Base-by-base conservation (phyloP, 1,140 invertebrate genomes). In the Pseudomyrmex dendroicus region DNA sequence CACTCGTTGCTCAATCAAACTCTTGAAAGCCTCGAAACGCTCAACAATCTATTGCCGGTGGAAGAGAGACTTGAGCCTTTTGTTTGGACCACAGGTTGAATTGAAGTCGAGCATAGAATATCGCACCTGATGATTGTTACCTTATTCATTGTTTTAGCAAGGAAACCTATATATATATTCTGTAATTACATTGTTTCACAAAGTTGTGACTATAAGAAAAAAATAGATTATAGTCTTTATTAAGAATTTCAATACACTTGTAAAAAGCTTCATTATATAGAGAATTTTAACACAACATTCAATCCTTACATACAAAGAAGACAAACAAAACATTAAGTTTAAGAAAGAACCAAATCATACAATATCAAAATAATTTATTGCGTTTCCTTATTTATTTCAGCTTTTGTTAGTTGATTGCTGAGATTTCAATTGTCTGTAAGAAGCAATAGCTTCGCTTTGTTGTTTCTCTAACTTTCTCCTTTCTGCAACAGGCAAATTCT, bases 41-140 rank as follows among this genome's bases (percentile, higher is more conserved):
- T 99, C 20, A 99, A 99, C 91, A 96, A 97, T 91, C 92, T 97
- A 56, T 94, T 99, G 50, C 98, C 98, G 7, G 94, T 97, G 63
- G 96, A 97, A 50, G 97, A 98, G 82, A 95, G 97, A 54, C 91
- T 99, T 20, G 98, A 99, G 94, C 97, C 98, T 0, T 99, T 99
- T 93, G 96, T 98, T 10, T 98, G 97, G 98, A 97, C 97, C 8
- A 97, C 97, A 64, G 97, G 96, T 91, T 97, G 93, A 95, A 85
- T 15, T 15, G 12, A 0, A 15, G 52, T 9, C 1, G 20, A 66
- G 66, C 7, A 5, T 35, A 22, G 48, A 64, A 22, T 5, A 73
- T 46, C 35, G 35, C 35, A 35, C 35, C 35, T 17, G 17, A 17
- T 35, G 35, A 50, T 64, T 15, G 13, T 62, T 2, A 64, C 17